phyloP scores from a whole-genome alignment of 2,797 vertebrate species.

The Carcharodon carcharias region DNA sequence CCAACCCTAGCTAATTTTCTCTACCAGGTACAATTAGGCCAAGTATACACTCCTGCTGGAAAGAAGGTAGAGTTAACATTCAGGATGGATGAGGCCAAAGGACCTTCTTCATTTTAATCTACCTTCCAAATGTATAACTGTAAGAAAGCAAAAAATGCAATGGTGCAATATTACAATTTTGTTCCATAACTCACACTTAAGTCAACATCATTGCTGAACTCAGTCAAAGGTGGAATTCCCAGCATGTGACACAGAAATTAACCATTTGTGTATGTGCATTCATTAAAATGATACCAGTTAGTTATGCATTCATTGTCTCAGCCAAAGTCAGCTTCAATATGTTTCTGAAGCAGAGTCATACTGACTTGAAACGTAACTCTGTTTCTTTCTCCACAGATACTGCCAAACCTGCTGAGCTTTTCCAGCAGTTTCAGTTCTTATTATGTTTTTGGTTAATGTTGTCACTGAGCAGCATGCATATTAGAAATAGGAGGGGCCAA shows the following conservation, averaged over 20 bases:
- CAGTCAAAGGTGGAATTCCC: neutral
- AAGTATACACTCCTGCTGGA: too few relatives aligned
- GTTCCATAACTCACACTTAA: neutral
- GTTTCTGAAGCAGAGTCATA: neutral
- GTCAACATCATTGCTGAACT: neutral
- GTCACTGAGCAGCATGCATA: too few relatives aligned
- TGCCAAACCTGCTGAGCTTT: too few relatives aligned
- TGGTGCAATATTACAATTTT: neutral
- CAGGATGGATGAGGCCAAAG: neutral
- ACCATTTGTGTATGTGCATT: neutral
- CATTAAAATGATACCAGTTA: neutral
- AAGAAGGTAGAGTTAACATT: neutral
- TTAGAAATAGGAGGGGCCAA: too few relatives aligned
- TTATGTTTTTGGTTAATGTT: too few relatives aligned
- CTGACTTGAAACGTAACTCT: too few relatives aligned
- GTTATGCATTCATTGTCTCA: neutral
- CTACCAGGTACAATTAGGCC: neutral
- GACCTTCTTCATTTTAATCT: neutral
- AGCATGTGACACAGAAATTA: neutral
- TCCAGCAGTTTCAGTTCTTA: too few relatives aligned
- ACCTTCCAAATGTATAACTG: neutral
- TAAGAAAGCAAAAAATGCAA: neutral
- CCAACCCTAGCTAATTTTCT: neutral
- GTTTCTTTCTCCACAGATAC: too few relatives aligned
- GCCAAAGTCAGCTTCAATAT: neutral